phyloP scores from a whole-genome alignment of 2,888 invertebrate species.

The Monopis laevigella region DNA sequence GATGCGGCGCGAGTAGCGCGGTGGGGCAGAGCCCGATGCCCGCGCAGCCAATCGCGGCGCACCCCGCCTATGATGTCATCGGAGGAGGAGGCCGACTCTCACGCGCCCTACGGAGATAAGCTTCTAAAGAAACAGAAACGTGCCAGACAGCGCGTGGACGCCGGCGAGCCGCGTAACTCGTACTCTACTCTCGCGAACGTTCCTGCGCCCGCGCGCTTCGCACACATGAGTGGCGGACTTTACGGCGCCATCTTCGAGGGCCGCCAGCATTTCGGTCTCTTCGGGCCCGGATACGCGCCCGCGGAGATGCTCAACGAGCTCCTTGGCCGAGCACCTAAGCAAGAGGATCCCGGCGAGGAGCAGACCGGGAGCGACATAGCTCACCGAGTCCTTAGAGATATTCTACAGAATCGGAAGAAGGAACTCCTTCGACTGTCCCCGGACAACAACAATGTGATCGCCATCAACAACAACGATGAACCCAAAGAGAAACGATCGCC shows the following conservation, averaged over 20 bases:
- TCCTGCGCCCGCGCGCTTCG: constrained; percentile 69
- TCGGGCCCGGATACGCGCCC: constrained; percentile 86
- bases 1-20: constrained; percentile 61
- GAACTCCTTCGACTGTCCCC: constrained; percentile 74
- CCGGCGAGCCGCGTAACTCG: constrained; percentile 94
- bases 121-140: constrained; percentile 93
- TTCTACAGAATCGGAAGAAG: constrained; percentile 89
- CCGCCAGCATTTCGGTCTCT: constrained; percentile 83
- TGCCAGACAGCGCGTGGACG: constrained; percentile 96
- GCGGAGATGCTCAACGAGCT: constrained; percentile 93
- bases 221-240: constrained; percentile 85
- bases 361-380: constrained; percentile 64
- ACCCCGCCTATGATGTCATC: constrained; percentile 94
- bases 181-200: constrained; percentile 73
- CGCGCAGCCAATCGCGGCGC: constrained; percentile 83
- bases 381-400: constrained; percentile 89
- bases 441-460: constrained; percentile 68
- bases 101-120: constrained; percentile 93
- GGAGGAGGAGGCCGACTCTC: constrained; percentile 94
- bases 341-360: constrained; percentile 70
- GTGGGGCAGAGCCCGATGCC: constrained; percentile 68
- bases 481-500: constrained; percentile 62
- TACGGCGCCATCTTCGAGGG: constrained; percentile 89
- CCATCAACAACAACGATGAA: constrained; percentile 65
- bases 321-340: constrained; percentile 82